Evolutionary conservation across 1,140 invertebrate species (phyloP).

Genomic region (Pantala flavescens): DNA sequence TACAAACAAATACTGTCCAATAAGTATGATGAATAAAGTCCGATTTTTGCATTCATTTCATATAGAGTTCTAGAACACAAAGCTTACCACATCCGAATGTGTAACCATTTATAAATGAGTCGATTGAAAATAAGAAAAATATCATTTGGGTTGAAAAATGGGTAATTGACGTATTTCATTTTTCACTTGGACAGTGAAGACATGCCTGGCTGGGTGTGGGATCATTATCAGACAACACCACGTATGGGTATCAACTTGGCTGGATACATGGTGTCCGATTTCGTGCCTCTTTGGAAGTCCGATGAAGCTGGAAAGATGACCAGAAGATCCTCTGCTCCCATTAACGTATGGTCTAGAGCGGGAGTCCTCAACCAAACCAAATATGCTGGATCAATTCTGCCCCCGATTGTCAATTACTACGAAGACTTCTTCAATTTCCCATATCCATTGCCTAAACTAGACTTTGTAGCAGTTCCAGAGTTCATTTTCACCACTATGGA

Average conservation of each 20-base stretch:
- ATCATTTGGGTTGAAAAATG: too few relatives aligned
- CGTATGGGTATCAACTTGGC: conserved; percentile 46
- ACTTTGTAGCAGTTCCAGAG: conserved; percentile 43
- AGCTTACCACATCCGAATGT: too few relatives aligned
- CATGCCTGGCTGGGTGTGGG: conserved; percentile 24
- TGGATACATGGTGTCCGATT: conserved; percentile 43
- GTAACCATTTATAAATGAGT: too few relatives aligned
- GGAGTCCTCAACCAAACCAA: conserved; percentile 42
- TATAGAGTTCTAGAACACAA: too few relatives aligned
- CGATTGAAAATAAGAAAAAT: too few relatives aligned
- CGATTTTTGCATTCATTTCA: too few relatives aligned
- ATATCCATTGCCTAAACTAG: conserved; percentile 28
- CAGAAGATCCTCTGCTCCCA: not conserved
- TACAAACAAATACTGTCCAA: too few relatives aligned
- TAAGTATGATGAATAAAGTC: too few relatives aligned
- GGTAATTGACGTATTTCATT: too few relatives aligned
- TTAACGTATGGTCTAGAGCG: conserved; percentile 42
- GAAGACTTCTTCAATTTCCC: conserved; percentile 23
- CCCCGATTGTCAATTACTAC: conserved; percentile 29
- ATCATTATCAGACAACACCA: conserved; percentile 34
- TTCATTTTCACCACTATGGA: conserved; percentile 49
- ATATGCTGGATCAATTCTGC: conserved; percentile 41
- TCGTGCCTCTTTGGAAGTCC: conserved; percentile 20
- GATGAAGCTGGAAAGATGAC: not conserved
- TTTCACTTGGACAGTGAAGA: conserved; percentile 27